Evolutionary conservation across 2,113 vertebrate genomes (phyloP).

Genomic region (Peromyscus polionotus): DNA sequence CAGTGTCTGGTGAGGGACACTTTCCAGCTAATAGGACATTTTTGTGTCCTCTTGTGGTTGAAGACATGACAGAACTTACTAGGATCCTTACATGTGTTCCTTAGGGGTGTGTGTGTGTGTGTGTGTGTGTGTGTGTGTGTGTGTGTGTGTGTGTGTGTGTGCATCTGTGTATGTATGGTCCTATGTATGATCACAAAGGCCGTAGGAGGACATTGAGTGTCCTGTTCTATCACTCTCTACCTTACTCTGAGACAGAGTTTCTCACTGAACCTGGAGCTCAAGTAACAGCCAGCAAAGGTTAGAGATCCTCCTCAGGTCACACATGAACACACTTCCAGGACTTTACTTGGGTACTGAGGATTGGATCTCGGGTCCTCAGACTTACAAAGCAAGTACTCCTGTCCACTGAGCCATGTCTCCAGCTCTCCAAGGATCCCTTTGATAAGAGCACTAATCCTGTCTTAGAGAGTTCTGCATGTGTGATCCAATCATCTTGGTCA

Average conservation of each 20-base stretch:
- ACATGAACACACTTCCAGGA: background rate
- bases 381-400: background rate
- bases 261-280: background rate
- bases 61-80: background rate
- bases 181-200: no score
- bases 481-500: background rate
- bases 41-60: background rate
- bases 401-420: background rate
- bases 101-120: background rate
- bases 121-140: no score
- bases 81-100: background rate
- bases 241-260: background rate
- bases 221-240: background rate
- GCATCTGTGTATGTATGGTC: background rate
- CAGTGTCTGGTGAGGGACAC: fast-evolving
- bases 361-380: background rate
- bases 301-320: background rate
- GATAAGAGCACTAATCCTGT: background rate
- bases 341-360: background rate
- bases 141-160: fast-evolving
- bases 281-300: background rate
- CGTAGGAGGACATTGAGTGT: background rate
- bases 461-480: background rate
- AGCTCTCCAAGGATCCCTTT: background rate
- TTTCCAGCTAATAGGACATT: background rate